Base-by-base conservation (phyloP, 2,113 vertebrate species). In the Hippocampus abdominalis region DNA sequence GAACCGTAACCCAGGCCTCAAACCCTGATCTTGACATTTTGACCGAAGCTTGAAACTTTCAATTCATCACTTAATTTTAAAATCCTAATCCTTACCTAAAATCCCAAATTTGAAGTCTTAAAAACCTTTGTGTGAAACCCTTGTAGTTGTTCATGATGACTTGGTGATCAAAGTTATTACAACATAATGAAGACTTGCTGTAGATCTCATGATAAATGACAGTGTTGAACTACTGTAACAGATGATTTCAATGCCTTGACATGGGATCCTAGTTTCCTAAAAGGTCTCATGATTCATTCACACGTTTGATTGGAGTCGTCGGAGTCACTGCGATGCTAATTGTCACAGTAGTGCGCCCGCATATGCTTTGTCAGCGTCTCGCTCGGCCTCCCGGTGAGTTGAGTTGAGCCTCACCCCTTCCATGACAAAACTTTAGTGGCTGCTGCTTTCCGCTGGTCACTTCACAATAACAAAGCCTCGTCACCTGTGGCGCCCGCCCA, bases 341-440 rank as follows among this genome's bases (percentile, higher is more conserved):
- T 77, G 76, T 75, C 72, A 59, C 69, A 66, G 56, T 27, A 9
- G 70, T 57, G 72, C 68, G 36, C 51, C 61, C 16, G 68, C 64
- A 66, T 62, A 64, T 21, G 53, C 60, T 69, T 68, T 44, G 63
- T 69, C 36, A 79, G 72, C 64, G 51, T 74, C 68, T 49, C 49
- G 40, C 46, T 48, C 13, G n/a, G 59, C 77, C 70, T 75, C 81
- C 23, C 10, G 51, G 20, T n/a, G 51, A 53, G 66, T 42, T 44
- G 20, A 27, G 65, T 69, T 46, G 59, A 69, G 66, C 76, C 75
- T 76, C 69, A 36, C 71, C 74, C 53, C 51, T 59, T 57, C 62
- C 69, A 73, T 56, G 56, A 77, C 69, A 63, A 74, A 68, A 11
- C 57, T 13, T 2, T 8, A 3, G 32, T 7, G 60, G 11, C 18